Percentiles rank a stretch among this genome's conserved stretches.
Conservation (phyloP, 2,797 vertebrate genomes). For the Antrozous pallidus region DNA sequence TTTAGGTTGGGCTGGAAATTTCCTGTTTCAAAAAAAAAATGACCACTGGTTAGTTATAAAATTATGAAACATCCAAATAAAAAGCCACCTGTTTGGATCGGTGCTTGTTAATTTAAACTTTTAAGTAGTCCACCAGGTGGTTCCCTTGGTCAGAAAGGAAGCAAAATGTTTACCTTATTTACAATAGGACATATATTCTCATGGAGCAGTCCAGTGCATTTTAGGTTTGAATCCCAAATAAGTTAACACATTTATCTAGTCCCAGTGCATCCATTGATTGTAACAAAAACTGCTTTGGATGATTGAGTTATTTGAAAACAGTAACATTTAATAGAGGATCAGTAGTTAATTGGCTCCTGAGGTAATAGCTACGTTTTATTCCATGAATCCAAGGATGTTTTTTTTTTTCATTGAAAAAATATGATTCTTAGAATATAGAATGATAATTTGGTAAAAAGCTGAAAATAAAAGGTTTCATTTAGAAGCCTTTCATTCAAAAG, state of each 20-base stretch:
- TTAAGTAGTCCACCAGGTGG: neutral
- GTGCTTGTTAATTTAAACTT: slow-evolving; percentile 64
- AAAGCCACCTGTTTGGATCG: neutral
- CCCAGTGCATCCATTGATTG: slow-evolving; percentile 38
- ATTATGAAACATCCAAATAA: neutral
- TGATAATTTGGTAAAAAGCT: slow-evolving; percentile 46
- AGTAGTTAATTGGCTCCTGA: slow-evolving; percentile 68
- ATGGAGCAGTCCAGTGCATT: neutral
- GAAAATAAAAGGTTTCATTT: slow-evolving; percentile 56
- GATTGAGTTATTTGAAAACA: slow-evolving; percentile 75
- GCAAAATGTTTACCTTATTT: neutral
- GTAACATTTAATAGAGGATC: slow-evolving; percentile 58
- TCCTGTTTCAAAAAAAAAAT: neutral
- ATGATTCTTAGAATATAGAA: slow-evolving; percentile 59
- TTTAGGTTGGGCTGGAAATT: neutral
- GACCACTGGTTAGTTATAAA: neutral
- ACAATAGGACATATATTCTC: slow-evolving; percentile 34
- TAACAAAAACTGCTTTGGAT: slow-evolving; percentile 17
- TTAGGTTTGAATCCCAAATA: slow-evolving; percentile 58
- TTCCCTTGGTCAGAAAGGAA: slow-evolving; percentile 29
- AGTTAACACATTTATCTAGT: slow-evolving; percentile 54
- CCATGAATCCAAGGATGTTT: slow-evolving; percentile 66
- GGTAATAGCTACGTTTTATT: slow-evolving; percentile 72
- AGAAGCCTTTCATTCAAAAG: slow-evolving; percentile 32
- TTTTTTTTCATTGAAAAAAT: slow-evolving; percentile 61